These are phyloP conservation scores for Rhodophaea formosa DNA, from an alignment of 2,888 invertebrate genomes.

Conservation along the genomic window DNA sequence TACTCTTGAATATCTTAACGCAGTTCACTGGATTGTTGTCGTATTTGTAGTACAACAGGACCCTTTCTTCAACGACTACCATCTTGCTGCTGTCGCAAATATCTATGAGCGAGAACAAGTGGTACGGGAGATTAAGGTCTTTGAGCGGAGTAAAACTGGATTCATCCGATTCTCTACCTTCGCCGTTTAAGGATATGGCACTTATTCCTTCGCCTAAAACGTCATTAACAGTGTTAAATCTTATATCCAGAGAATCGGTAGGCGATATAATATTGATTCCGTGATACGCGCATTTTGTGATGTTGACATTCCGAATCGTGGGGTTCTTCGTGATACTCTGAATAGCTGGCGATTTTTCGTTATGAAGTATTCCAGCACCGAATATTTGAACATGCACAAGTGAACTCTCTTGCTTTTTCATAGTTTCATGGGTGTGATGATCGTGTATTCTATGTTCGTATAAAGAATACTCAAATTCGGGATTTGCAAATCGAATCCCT, in stretches of 20 bases:
- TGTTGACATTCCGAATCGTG: conserved; percentile 88
- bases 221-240: conserved; percentile 87
- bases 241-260: conserved; percentile 88
- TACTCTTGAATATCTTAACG: conserved; percentile 96
- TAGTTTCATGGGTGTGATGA: conserved; percentile 87
- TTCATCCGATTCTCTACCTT: conserved; percentile 92
- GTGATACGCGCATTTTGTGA: conserved; percentile 92
- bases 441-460: conserved; percentile 92
- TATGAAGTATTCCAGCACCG: conserved; percentile 97
- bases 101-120: conserved; percentile 95
- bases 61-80: conserved; percentile 92
- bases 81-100: conserved; percentile 98
- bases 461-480: conserved; percentile 92
- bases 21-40: conserved; percentile 98
- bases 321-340: conserved; percentile 95
- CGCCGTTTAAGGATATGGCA: conserved; percentile 94
- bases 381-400: conserved; percentile 90
- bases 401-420: conserved; percentile 86
- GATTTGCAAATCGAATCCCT: conserved; percentile 94
- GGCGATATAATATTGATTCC: conserved; percentile 96
- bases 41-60: conserved; percentile 97
- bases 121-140: conserved; percentile 91
- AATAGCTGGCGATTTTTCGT: conserved; percentile 95
- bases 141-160: conserved; percentile 94
- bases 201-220: conserved; percentile 95